phyloP scores from a whole-genome alignment of 1,140 invertebrate genomes.

The Meloidogyne hapla region DNA sequence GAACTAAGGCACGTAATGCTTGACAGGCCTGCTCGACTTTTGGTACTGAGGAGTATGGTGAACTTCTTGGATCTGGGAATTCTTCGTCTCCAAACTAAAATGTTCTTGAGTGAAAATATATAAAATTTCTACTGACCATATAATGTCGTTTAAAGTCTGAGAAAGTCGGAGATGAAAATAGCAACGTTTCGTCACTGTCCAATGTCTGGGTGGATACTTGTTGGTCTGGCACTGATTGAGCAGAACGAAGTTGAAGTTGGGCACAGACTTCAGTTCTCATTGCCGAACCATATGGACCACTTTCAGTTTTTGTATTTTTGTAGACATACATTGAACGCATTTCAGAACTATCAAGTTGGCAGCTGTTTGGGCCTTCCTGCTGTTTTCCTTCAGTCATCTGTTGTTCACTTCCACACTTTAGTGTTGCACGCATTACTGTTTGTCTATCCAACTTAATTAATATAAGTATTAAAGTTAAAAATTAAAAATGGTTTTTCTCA shows the following conservation, averaged over 20 bases:
- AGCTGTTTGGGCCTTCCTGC: not conserved
- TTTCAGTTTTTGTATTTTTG: constrained; percentile 19
- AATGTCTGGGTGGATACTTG: constrained; percentile 4
- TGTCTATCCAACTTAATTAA: constrained; percentile 5
- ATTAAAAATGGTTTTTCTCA: not conserved
- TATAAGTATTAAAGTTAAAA: not conserved
- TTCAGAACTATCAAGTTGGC: constrained; percentile 19
- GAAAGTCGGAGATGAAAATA: constrained; percentile 47
- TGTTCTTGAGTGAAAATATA: not conserved
- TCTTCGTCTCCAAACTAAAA: constrained; percentile 21
- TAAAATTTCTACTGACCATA: constrained; percentile 15
- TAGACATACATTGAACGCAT: constrained; percentile 30
- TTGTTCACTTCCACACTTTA: not conserved
- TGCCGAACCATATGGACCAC: not conserved
- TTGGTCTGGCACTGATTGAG: constrained; percentile 18
- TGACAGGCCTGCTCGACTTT: constrained; percentile 32
- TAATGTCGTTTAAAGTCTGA: constrained; percentile 46
- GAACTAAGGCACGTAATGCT: constrained; percentile 5
- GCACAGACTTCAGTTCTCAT: constrained; percentile 34
- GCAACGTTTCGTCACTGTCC: constrained; percentile 39
- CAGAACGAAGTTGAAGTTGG: not conserved
- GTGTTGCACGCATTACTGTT: constrained; percentile 15
- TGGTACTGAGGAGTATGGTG: constrained; percentile 12
- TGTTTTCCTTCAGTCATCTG: not conserved
- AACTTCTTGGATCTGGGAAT: constrained; percentile 4